Base-by-base conservation (phyloP, 2,113 vertebrate species). In the Cromileptes altivelis region DNA sequence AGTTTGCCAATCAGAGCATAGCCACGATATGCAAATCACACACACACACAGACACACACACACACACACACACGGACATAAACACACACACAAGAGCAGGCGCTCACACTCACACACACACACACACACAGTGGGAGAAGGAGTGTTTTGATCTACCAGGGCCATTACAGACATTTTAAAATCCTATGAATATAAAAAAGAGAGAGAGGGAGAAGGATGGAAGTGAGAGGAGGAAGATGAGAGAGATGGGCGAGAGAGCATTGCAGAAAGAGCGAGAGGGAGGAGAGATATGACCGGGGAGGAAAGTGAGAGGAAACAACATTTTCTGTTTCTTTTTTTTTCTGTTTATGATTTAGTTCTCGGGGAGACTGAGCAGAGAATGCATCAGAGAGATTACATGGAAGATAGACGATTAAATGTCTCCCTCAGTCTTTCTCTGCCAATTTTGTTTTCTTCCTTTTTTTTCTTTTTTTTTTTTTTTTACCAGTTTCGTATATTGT, bases 121-220 rank as follows among this genome's bases (percentile, higher is more conserved):
- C 78, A 75, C 67, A 83, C 85, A 86, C 86, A 82, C 82, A 69
- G 68, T 53, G 78, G 74, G 68, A 86, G 82, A 86, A 88, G 75
- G 75, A 88, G 87, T 90, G 90, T 93, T 94, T 92, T 91, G 92
- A 93, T 94, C 90, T 92, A 89, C 81, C 91, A 91, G 88, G 85
- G 91, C 92, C 88, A 94, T 94, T 93, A 94, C 93, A 94, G 90
- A 93, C 92, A 89, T 94, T 94, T 94, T 94, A 92, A 93, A 94
- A 94, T 93, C 93, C 93, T 92, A 93, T 92, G 92, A 94, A 93
- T 93, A 92, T 92, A 93, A 91, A 93, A 85, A 76, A 87, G 91
- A 86, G 90, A 86, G 85, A 55, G 84, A 85, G 88, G 56, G 79
- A 71, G 86, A 82, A n/a, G 68, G 83, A 70, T 61, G 71, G 70